Evolutionary conservation across 2,113 vertebrate species (phyloP).

Genomic region (Zosterops borbonicus): DNA sequence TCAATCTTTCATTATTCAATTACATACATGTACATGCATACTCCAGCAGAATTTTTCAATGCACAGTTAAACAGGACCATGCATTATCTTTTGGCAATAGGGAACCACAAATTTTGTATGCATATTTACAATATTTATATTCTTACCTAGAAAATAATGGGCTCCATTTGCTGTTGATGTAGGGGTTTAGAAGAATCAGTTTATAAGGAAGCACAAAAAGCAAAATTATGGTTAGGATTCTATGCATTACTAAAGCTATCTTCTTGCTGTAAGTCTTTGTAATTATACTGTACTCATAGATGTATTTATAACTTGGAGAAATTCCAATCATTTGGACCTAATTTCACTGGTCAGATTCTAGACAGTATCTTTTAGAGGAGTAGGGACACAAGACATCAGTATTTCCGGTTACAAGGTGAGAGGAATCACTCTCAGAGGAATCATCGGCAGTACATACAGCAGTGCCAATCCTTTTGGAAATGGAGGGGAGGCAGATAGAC

Average conservation of each 20-base stretch:
- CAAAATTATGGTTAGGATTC: background rate
- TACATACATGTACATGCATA: background rate
- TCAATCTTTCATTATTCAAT: background rate
- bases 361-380: background rate
- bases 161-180: background rate
- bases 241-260: background rate
- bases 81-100: background rate
- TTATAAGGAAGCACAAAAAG: background rate
- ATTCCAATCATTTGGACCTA: background rate
- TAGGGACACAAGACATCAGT: background rate
- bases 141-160: background rate
- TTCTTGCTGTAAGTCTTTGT: background rate
- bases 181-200: background rate
- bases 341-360: background rate
- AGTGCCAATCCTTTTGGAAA: background rate
- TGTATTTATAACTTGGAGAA: background rate
- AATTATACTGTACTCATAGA: background rate
- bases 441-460: background rate
- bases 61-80: background rate
- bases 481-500: background rate
- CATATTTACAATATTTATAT: background rate
- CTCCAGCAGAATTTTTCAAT: background rate
- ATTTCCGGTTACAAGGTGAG: background rate
- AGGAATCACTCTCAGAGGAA: background rate
- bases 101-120: background rate